These are phyloP conservation scores for Hephaestus fuliginosus DNA, from an alignment of 2,797 vertebrate genomes.

Conservation along the genomic window DNA sequence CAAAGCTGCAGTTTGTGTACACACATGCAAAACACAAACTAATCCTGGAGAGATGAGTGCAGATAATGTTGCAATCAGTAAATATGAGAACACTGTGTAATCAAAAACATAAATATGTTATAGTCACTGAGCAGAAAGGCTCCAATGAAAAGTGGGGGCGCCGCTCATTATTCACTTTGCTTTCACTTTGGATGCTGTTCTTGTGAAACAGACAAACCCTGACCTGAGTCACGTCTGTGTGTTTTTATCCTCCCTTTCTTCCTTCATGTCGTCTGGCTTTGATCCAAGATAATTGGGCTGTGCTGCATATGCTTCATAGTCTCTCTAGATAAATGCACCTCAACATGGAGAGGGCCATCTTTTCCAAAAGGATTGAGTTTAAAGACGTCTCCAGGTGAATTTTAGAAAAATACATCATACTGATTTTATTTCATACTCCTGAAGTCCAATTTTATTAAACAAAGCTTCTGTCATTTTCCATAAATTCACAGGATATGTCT, in stretches of 20 bases:
- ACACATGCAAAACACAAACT: conserved; percentile 4
- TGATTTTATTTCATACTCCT: conserved; percentile 30
- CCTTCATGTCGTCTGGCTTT: conserved; percentile 55
- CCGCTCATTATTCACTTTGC: conserved; percentile 35
- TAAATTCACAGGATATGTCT: neutral
- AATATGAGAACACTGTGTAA: conserved; percentile 15
- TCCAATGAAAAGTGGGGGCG: conserved; percentile 8
- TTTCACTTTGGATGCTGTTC: conserved; percentile 27
- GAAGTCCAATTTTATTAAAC: neutral
- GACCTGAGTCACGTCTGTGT: conserved; percentile 50
- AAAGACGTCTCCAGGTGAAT: neutral
- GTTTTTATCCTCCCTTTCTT: conserved; percentile 52
- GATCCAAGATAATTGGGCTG: conserved; percentile 63
- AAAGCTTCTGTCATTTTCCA: neutral
- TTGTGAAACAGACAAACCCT: conserved; percentile 45
- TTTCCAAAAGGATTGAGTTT: neutral
- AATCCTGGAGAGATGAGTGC: neutral
- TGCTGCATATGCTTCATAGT: conserved; percentile 35
- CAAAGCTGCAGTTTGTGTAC: conserved; percentile 7
- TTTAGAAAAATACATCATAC: conserved; percentile 14
- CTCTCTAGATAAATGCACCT: conserved; percentile 30
- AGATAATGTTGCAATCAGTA: conserved; percentile 15
- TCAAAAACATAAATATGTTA: neutral
- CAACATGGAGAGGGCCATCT: conserved; percentile 2
- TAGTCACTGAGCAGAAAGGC: conserved; percentile 16